phyloP scores from a whole-genome alignment of 2,888 invertebrate genomes.

The Acronicta alni region DNA sequence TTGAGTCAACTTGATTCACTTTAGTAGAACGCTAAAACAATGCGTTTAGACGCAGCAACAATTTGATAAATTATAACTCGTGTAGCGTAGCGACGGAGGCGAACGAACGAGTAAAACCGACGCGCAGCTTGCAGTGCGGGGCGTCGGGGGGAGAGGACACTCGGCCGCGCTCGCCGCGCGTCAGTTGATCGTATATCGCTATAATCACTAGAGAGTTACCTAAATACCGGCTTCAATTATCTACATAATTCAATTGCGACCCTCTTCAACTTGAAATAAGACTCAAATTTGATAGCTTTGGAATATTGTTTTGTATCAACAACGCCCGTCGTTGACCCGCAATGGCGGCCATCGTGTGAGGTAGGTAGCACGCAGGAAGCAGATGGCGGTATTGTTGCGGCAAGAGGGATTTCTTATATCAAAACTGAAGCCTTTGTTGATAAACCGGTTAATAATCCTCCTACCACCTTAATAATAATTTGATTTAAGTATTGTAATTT shows the following conservation, averaged over 20 bases:
- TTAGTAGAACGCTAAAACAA: neutral
- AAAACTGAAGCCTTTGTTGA: neutral
- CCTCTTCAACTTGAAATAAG: neutral
- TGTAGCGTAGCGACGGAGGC: neutral
- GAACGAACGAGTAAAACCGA: conserved; percentile 8
- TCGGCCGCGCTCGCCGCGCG: conserved; percentile 6
- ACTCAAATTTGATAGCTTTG: conserved; percentile 1
- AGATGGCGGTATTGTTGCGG: neutral
- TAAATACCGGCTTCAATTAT: conserved; percentile 29
- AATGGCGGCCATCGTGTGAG: neutral
- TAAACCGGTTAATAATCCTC: neutral
- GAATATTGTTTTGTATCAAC: too few species aligned
- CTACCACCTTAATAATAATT: too few species aligned
- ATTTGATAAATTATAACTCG: conserved; percentile 2
- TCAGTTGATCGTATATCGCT: conserved; percentile 14
- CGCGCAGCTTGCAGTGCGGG: neutral
- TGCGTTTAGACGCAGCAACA: neutral
- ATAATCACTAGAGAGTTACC: conserved; percentile 28
- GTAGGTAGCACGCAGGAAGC: neutral
- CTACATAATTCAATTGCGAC: conserved; percentile 10
- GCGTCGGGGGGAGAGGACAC: conserved; percentile 1
- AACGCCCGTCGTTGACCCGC: conserved; percentile 3
- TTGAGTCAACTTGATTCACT: neutral
- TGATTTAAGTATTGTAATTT: neutral
- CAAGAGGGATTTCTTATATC: neutral